These are phyloP conservation scores for Eudyptes chrysolophus DNA, from an alignment of 2,113 vertebrate genomes.

Conservation along the genomic window DNA sequence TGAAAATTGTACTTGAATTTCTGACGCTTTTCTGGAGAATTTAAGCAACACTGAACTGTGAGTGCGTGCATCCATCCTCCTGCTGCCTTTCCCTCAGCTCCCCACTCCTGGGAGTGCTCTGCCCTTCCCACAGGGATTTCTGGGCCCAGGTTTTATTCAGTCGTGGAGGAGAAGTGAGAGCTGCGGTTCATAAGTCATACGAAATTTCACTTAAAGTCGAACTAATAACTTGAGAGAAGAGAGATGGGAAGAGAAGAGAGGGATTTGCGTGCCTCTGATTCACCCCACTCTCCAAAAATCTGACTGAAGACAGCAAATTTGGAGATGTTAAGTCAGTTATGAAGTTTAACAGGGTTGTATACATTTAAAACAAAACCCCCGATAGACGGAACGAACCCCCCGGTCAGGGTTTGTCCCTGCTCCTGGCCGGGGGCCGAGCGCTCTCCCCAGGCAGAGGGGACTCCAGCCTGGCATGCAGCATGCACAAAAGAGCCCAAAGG, in stretches of 20 bases:
- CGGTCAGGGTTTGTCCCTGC: background rate
- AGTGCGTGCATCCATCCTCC: background rate
- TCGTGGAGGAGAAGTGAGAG: background rate
- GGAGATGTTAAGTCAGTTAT: background rate
- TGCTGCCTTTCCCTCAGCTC: background rate
- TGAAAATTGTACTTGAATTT: background rate
- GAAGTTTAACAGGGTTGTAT: background rate
- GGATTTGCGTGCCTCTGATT: background rate
- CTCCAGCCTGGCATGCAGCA: rapidly evolving
- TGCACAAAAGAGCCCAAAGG: background rate
- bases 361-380: background rate
- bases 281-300: background rate
- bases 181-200: background rate
- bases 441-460: background rate
- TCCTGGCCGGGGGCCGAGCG: rapidly evolving
- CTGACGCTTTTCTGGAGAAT: background rate
- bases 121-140: background rate
- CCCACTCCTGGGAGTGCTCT: background rate
- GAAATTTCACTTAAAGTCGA: background rate
- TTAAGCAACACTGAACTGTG: background rate
- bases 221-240: background rate
- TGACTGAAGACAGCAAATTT: background rate
- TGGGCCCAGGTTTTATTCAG: background rate
- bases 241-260: background rate
- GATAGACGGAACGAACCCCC: background rate